Conservation (phyloP, 37 sponge, comb jelly and placozoan genomes). For the Chondrilla cf. caribensis region DNA sequence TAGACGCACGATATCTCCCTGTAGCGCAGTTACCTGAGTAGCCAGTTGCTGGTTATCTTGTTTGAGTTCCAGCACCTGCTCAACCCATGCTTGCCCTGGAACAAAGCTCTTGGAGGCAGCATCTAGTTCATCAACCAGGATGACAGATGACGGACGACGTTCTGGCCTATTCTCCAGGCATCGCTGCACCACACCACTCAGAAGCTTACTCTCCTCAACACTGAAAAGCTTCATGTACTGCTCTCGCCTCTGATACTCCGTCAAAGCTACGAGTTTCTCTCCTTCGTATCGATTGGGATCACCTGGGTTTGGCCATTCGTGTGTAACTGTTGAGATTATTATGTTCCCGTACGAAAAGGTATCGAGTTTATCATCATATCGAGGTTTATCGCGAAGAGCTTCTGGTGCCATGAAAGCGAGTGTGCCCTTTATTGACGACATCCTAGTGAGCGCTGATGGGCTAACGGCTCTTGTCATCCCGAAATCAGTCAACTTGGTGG, state of each 20-base stretch:
- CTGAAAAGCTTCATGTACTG: neutral
- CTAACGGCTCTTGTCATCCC: slow-evolving; percentile 5
- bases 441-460: neutral
- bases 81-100: no score
- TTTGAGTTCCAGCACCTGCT: neutral
- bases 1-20: neutral
- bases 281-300: neutral
- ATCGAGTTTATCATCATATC: slow-evolving; percentile 16
- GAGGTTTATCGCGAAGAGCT: neutral
- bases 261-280: slow-evolving; percentile 9
- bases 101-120: no score
- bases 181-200: neutral
- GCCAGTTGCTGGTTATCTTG: neutral
- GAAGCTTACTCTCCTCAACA: neutral
- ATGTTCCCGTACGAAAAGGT: neutral
- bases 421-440: slow-evolving; percentile 1
- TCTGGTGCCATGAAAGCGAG: slow-evolving; percentile 13
- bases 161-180: slow-evolving; percentile 2
- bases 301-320: neutral
- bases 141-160: neutral
- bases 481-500: neutral
- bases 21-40: neutral
- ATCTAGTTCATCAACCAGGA: no score
- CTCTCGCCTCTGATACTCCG: neutral
- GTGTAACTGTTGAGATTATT: neutral